Conservation (phyloP, 1,140 invertebrate genomes). For the Oscheius sp. region DNA sequence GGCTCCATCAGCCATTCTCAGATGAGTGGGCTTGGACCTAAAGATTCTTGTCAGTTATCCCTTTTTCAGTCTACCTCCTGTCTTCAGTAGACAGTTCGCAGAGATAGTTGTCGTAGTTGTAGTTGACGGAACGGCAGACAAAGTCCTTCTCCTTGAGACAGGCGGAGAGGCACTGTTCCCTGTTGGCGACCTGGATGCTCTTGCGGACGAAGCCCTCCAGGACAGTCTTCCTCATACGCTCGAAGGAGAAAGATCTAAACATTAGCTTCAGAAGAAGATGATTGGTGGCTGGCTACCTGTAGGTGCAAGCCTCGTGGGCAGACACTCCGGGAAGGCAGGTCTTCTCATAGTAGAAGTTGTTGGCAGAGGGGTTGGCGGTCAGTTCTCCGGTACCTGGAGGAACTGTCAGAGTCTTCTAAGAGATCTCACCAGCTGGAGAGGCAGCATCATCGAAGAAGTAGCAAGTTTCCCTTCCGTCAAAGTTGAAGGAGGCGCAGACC, state of each 20-base stretch:
- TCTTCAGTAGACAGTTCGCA: conserved; percentile 60
- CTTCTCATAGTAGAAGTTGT: conserved; percentile 61
- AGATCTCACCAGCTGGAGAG: conserved; percentile 39
- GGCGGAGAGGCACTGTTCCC: conserved; percentile 58
- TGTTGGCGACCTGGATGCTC: conserved; percentile 53
- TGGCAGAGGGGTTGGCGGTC: conserved; percentile 59
- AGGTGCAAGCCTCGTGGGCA: conserved; percentile 60
- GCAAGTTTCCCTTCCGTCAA: conserved; percentile 60
- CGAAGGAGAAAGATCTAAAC: conserved; percentile 59
- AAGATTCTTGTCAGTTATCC: no score
- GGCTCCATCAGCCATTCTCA: conserved; percentile 53
- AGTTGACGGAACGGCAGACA: conserved; percentile 60
- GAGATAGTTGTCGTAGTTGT: conserved; percentile 57
- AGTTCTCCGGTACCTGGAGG: conserved; percentile 51
- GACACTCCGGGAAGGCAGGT: conserved; percentile 58
- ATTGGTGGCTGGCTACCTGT: conserved; percentile 30
- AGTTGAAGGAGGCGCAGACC: conserved; percentile 60
- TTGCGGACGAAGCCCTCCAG: conserved; percentile 60
- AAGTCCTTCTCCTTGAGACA: conserved; percentile 60
- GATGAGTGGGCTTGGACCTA: conserved; percentile 58
- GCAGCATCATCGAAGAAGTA: conserved; percentile 61
- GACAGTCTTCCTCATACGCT: conserved; percentile 56
- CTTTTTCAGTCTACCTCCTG: no score
- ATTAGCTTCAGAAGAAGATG: neutral
- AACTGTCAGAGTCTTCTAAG: neutral